Evolutionary conservation across 2,888 invertebrate genomes (phyloP).

Genomic region (Bhutanitis thaidina): DNA sequence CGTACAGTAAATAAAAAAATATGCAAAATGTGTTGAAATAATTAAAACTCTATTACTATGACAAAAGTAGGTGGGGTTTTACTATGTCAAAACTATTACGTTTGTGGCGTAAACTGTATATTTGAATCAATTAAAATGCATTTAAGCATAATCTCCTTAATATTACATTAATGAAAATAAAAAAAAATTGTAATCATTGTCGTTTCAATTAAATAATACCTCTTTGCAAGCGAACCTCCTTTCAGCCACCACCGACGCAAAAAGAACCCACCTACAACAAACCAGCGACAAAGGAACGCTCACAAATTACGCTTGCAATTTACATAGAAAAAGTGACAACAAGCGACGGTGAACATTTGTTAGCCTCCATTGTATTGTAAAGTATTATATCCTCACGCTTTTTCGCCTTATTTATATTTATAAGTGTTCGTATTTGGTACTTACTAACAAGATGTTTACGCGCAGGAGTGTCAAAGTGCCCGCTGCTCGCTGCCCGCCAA

Average conservation of each 20-base stretch:
- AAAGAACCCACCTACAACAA: constrained; percentile 28
- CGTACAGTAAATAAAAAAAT: too few relatives aligned
- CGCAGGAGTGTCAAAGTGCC: constrained; percentile 51
- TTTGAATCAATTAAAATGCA: too few relatives aligned
- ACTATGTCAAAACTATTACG: too few relatives aligned
- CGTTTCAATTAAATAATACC: constrained; percentile 16
- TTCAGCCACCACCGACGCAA: constrained; percentile 36
- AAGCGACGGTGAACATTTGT: constrained; percentile 67
- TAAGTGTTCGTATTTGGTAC: constrained; percentile 68
- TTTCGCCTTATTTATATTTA: constrained; percentile 69
- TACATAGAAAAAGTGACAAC: constrained; percentile 75
- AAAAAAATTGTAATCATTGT: background rate
- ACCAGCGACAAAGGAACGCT: constrained; percentile 33
- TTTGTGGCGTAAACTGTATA: too few relatives aligned
- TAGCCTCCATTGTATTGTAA: constrained; percentile 64
- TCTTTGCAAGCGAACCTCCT: constrained; percentile 25
- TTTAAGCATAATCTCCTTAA: too few relatives aligned
- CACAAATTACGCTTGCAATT: constrained; percentile 71
- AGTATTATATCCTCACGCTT: constrained; percentile 51
- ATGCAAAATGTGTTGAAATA: too few relatives aligned
- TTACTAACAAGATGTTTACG: constrained; percentile 72
- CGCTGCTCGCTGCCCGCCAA: constrained; percentile 58
- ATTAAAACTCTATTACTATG: too few relatives aligned
- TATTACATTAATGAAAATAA: too few relatives aligned
- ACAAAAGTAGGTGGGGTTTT: too few relatives aligned